Base-by-base conservation (phyloP, 2,797 vertebrate species). In the Sebastolobus alascanus region DNA sequence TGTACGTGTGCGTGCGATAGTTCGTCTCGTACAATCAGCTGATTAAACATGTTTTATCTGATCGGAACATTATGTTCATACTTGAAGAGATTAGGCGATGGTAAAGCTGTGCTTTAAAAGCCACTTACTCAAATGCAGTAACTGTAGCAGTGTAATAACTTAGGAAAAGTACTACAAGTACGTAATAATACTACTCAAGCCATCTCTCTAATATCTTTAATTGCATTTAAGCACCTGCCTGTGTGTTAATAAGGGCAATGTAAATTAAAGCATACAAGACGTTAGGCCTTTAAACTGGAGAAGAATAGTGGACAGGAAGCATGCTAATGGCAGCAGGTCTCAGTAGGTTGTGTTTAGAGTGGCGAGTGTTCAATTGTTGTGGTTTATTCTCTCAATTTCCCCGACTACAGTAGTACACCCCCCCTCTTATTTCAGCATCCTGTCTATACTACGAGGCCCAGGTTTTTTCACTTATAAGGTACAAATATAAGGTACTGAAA, bases 351-450 rank as follows among this genome's bases (percentile, higher is more conserved):
- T 73, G 68, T 88, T 83, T 80, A 70, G 83, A 84, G 80, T 82
- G 73, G 69, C 67, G 68, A 79, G 56, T 67, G 63, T 70, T 86
- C 77, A 73, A 85, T 83, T 90, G 85, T 91, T 93, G 91, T 91
- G 92, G 93, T 92, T 87, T 76, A 63, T 82, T 90, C 75, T 87
- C 67, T 88, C 70, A 82, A 70, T 84, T 88, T 86, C 85, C 66
- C 58, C 77, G 29, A 83, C 84, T 84, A 86, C 80, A 46, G 43
- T 46, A 90, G 68, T 85, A 74, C 82, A 59, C 66, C 71, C 58
- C 43, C 54, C 79, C 73, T 76, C 75, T 40, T 75, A 73, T 81
- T 82, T 85, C 87, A 75, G 91, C 91, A 92, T 93, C 93, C 91
- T 92, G 92, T 92, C 79, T 84, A 73, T 37, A 75, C 65, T 75